Conservation (phyloP, 2,797 vertebrate genomes). For the Hyperoplus immaculatus region DNA sequence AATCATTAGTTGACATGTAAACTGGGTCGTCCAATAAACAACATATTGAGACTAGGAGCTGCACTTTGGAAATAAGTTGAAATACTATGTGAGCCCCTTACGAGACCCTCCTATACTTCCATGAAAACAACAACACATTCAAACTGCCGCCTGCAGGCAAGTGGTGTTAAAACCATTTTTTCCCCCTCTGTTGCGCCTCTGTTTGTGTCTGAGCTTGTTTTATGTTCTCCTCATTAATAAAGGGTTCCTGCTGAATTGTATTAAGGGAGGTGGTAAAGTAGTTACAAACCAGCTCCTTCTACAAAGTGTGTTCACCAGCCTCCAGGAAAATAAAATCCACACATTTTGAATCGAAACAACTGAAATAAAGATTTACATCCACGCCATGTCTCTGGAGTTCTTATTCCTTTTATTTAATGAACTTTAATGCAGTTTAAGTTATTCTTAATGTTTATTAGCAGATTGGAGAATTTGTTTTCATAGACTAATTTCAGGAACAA, state of each 20-base stretch:
- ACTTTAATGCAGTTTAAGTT: slow-evolving; percentile 7
- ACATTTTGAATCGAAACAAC: slow-evolving; percentile 17
- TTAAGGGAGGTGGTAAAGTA: neutral
- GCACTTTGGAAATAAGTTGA: slow-evolving; percentile 24
- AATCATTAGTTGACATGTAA: neutral
- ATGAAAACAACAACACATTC: slow-evolving; percentile 41
- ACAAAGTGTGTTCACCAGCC: neutral
- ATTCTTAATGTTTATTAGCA: slow-evolving; percentile 34
- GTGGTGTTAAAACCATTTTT: neutral
- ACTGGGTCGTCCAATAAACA: neutral
- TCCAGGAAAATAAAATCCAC: neutral
- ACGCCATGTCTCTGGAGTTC: neutral
- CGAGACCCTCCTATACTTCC: slow-evolving; percentile 9
- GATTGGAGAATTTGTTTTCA: slow-evolving; percentile 30
- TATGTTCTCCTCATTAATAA: neutral
- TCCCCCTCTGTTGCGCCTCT: neutral
- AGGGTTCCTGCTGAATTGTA: neutral
- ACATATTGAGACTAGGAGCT: neutral
- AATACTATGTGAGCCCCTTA: slow-evolving; percentile 9
- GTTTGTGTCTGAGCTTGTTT: neutral
- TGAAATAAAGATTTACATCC: slow-evolving; percentile 8
- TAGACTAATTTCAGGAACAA: slow-evolving; percentile 17
- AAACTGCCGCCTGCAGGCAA: slow-evolving; percentile 33
- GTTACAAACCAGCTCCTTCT: neutral
- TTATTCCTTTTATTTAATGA: slow-evolving; percentile 9